Percentiles rank a stretch among this genome's conserved stretches.
phyloP scores from a whole-genome alignment of 2,888 invertebrate genomes.

The Argyra leucocephala region DNA sequence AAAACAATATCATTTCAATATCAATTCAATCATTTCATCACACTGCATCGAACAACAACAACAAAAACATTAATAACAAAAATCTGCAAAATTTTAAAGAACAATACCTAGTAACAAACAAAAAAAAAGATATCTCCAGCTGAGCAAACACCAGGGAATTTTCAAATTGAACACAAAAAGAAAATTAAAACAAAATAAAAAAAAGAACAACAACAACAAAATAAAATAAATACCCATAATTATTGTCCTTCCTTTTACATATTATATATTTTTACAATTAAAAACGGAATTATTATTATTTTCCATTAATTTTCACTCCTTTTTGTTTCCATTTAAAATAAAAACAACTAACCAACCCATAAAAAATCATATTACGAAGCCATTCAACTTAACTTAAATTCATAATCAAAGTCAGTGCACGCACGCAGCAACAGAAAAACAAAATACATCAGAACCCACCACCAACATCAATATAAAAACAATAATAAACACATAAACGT shows the following conservation, averaged over 20 bases:
- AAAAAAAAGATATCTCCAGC: not conserved
- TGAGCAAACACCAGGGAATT: not conserved
- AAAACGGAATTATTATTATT: not conserved
- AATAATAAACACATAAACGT: too few species aligned
- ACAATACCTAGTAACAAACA: too few species aligned
- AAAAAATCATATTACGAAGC: not conserved
- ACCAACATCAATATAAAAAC: too few species aligned
- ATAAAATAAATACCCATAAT: slow-evolving; percentile 1
- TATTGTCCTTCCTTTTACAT: slow-evolving; percentile 13
- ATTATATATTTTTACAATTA: not conserved
- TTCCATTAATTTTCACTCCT: not conserved
- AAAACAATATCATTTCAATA: not conserved
- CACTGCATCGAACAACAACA: not conserved
- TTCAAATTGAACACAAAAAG: too few species aligned
- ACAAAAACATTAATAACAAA: not conserved
- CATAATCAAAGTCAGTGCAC: not conserved
- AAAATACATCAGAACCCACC: too few species aligned
- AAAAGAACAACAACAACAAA: too few species aligned
- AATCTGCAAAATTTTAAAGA: not conserved
- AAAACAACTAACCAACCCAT: too few species aligned
- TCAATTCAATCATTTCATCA: not conserved
- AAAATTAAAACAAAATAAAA: too few species aligned
- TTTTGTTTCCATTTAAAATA: not conserved
- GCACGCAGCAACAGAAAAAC: not conserved
- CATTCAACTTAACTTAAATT: not conserved